These are phyloP conservation scores for Symphodus melops DNA, from an alignment of 2,113 vertebrate species.

Conservation along the genomic window DNA sequence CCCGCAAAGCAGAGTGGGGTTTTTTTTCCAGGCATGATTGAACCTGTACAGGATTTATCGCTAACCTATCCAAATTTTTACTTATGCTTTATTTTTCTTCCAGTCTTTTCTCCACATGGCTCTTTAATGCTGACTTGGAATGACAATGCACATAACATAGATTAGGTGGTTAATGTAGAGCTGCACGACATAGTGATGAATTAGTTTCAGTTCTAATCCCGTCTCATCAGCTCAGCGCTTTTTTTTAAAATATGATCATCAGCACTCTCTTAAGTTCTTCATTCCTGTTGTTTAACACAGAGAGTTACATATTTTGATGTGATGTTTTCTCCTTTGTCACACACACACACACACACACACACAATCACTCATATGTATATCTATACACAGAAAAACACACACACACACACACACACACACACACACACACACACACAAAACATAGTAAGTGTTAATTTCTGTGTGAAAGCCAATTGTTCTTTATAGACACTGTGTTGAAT, in stretches of 20 bases:
- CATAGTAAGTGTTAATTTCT: not conserved
- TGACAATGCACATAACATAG: too few relatives aligned
- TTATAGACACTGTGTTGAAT: constrained; percentile 14
- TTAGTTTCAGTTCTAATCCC: not conserved
- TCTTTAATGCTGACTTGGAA: too few relatives aligned
- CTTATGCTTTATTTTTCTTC: too few relatives aligned
- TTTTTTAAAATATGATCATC: not conserved
- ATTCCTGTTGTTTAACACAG: not conserved
- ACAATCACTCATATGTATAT: not conserved
- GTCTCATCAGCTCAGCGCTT: constrained; percentile 5
- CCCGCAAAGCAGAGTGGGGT: too few relatives aligned
- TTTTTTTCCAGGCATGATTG: too few relatives aligned
- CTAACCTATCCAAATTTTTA: too few relatives aligned
- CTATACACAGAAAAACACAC: not conserved
- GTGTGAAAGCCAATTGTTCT: constrained; percentile 14
- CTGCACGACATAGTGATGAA: not conserved
- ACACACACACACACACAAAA: constrained; percentile 3
- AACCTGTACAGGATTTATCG: too few relatives aligned
- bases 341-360: too few relatives aligned
- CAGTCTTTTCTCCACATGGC: too few relatives aligned
- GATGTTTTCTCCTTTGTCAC: too few relatives aligned
- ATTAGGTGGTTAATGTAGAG: not conserved
- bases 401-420: too few relatives aligned
- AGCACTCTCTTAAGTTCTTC: not conserved
- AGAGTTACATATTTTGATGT: too few relatives aligned